Evolutionary conservation across 1,140 invertebrate genomes (phyloP).

Genomic region (Stratiolaelaps scimitus): DNA sequence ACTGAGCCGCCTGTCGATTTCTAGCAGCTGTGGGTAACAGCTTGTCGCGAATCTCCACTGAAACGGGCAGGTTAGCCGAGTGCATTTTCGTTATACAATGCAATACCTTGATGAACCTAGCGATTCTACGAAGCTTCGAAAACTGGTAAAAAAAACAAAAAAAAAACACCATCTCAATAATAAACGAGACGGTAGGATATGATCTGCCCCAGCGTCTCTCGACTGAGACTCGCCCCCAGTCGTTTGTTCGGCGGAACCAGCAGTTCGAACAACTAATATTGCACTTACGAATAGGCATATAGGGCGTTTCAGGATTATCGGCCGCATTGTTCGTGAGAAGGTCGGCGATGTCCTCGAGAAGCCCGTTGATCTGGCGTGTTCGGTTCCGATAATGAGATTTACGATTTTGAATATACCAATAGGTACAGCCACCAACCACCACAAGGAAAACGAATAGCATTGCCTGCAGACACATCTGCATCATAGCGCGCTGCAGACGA

Average conservation of each 20-base stretch:
- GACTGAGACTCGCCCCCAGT: not conserved
- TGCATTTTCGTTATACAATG: not conserved
- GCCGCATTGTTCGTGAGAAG: slow-evolving; percentile 21
- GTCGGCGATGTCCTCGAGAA: slow-evolving; percentile 18
- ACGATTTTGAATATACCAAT: not conserved
- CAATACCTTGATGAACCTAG: too few relatives aligned
- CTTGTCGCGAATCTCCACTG: slow-evolving; percentile 27
- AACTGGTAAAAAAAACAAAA: not conserved
- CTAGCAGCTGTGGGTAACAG: not conserved
- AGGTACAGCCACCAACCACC: not conserved
- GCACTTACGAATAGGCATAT: not conserved
- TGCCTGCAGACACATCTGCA: slow-evolving; percentile 10
- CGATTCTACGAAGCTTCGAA: too few relatives aligned
- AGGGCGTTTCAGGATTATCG: slow-evolving; percentile 21
- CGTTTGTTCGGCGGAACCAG: not conserved
- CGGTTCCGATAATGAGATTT: not conserved
- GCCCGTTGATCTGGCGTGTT: slow-evolving; percentile 12
- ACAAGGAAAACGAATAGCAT: slow-evolving; percentile 6
- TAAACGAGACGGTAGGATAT: not conserved
- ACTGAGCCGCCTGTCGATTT: not conserved
- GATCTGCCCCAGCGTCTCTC: too few relatives aligned
- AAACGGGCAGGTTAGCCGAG: not conserved
- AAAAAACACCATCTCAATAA: not conserved
- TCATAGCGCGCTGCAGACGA: not conserved
- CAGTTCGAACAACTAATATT: not conserved